Evolutionary conservation across 2,797 vertebrate genomes (phyloP).

Genomic region (Gymnoscopelus microlampas): DNA sequence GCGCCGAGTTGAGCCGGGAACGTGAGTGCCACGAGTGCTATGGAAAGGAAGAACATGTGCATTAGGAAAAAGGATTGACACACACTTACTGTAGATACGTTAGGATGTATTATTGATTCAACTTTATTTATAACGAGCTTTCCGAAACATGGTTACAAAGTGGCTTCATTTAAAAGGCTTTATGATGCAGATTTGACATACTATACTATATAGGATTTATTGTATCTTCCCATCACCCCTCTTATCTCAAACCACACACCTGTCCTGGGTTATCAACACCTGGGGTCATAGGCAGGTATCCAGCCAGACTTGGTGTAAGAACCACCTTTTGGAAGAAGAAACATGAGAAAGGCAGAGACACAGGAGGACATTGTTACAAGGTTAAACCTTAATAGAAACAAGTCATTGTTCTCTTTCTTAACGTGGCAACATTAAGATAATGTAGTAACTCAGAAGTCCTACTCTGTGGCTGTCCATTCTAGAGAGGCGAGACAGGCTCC

Average conservation of each 20-base stretch:
- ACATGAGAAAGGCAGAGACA: conserved; percentile 14
- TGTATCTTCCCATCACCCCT: not conserved
- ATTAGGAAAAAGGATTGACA: not conserved
- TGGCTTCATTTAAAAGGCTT: no score
- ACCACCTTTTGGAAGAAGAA: conserved; percentile 57
- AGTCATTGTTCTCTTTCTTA: not conserved
- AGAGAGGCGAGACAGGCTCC: conserved; percentile 73
- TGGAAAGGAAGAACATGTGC: conserved; percentile 26
- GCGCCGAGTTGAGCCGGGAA: conserved; percentile 83
- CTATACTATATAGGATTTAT: not conserved
- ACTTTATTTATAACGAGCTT: no score
- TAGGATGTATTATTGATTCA: not conserved
- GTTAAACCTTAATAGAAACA: not conserved
- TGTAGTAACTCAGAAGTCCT: not conserved
- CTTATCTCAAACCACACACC: conserved; percentile 56
- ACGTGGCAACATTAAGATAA: not conserved
- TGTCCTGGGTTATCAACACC: conserved; percentile 79
- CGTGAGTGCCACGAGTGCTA: conserved; percentile 70
- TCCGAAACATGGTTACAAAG: no score
- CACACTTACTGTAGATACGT: no score
- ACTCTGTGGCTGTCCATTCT: conserved; percentile 72
- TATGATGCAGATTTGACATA: not conserved
- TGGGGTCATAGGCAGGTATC: conserved; percentile 94
- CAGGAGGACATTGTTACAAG: not conserved
- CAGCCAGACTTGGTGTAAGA: conserved; percentile 69